Conservation (phyloP, 2,797 vertebrate species). For the Oceanodroma leucorhoa region DNA sequence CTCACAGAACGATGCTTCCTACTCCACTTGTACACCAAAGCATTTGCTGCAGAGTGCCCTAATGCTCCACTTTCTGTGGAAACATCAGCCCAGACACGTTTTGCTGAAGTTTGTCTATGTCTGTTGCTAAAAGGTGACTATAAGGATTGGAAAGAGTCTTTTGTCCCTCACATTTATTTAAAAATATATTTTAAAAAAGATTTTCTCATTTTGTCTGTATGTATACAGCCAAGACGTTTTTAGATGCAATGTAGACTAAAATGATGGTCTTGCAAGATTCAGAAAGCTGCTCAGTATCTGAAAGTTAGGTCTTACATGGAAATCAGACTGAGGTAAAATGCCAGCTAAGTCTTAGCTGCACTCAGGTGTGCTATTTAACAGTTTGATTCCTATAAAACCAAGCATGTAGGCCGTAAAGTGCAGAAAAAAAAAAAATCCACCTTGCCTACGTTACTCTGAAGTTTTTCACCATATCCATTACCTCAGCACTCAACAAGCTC, state of each 20-base stretch:
- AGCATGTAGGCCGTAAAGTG: background rate
- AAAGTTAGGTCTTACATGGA: background rate
- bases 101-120: background rate
- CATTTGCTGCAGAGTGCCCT: background rate
- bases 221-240: background rate
- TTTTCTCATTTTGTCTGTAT: background rate
- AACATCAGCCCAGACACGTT: background rate
- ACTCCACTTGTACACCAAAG: background rate
- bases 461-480: background rate
- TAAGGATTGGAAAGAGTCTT: background rate
- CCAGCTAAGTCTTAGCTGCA: background rate
- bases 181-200: background rate
- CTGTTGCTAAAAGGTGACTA: background rate
- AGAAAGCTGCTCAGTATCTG: background rate
- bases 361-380: background rate
- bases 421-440: background rate
- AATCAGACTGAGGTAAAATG: background rate
- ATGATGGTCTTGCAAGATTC: background rate
- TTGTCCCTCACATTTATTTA: background rate
- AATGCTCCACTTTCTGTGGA: background rate
- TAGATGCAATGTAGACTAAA: background rate
- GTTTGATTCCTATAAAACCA: background rate
- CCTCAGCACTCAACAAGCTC: background rate
- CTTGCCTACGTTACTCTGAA: background rate
- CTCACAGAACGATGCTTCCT: background rate